Evolutionary conservation across 2,113 vertebrate species (phyloP), one percentile per base, ranked within the genome.

Genomic region (Poicephalus gulielmi): DNA sequence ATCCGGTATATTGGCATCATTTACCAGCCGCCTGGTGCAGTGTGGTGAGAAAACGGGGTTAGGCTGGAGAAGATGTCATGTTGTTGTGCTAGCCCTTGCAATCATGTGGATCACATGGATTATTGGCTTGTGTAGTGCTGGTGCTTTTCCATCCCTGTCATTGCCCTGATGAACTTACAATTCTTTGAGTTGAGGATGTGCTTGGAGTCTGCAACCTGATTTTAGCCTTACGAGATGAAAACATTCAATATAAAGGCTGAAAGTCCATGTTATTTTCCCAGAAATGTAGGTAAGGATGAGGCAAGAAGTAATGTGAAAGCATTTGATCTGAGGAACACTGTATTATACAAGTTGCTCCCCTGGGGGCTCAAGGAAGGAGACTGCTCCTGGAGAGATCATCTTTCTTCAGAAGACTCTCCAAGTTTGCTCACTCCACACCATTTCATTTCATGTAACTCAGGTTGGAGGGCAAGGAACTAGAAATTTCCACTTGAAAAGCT

Each of bases 1-100:
- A 19, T 15, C 5, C 2, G 17, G 25, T 9, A 27, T 10, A 28
- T 25, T 10, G 44, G 44, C 31, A 2, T 28, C 10, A 0, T 16
- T 59, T 43, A 22, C n/a, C 16, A 43, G 33, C 52, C 31, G 50
- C 44, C 50, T 7, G 30, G 24, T 22, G 24, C 49, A 13, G 33
- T 2, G 3, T 17, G 41, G 41, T 10, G 41, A 62, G 50, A 19
- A 47, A 49, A 59, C 22, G 28, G 19, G 66, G 16, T 13, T 52
- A 31, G 46, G 43, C 43, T 47, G 43, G 33, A 57, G 66, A 22
- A 53, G 52, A 16, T 2, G 6, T 33, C 6, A 33, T 7, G 33
- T 28, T n/a, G 62, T 19, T 5, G 10, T 17, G 37, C 15, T 3
- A 67, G 33, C 22, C 20, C 43, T 31, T 17, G 35, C 8, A 7